Evolutionary conservation across 2,113 vertebrate genomes (phyloP), one percentile per base, ranked within the genome.

Genomic region (Cyanistes caeruleus): DNA sequence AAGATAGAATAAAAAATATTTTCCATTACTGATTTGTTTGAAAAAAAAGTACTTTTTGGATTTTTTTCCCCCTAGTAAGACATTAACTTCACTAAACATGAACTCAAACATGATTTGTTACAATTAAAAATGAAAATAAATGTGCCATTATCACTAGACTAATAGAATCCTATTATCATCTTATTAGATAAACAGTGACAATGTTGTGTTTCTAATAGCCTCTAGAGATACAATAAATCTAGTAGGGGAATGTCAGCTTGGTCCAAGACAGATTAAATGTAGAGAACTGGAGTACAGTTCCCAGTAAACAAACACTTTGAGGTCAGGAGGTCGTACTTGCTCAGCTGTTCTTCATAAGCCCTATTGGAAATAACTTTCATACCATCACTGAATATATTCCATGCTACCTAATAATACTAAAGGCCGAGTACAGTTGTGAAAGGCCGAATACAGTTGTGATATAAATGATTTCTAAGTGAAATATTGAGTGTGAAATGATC

Each of bases 261-360:
- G 80, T 93, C 92, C 96, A 96, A 96, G 60, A 92, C 65, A 95
- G 92, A 95, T 93, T 96, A 96, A 92, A 96, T 87, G 60, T 60
- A 93, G 96, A 92, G 92, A 97, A 96, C 88, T 84, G 90, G 95
- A 96, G 95, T 94, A 95, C 7, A 96, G 90, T 96, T 97, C 93
- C 93, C 96, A 96, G 96, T 95, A 97, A 95, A 96, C 96, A 94
- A 97, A 96, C 96, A 91, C 93, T 96, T 96, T 35, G 46, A 76
- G 93, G 86, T 92, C 96, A 94, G 86, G 69, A 92, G 86, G 89
- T 96, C 12, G 0, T 93, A 96, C 95, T 96, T 96, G 92, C 93
- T 97, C 93, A 94, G 96, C 95, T 97, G 95, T 94, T 96, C 93
- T 95, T 89, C 88, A 96, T 95, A 96, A 97, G 60, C 73, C 60